Conservation (phyloP, 2,888 invertebrate genomes). For the Drosophila pseudotalamancana region DNA sequence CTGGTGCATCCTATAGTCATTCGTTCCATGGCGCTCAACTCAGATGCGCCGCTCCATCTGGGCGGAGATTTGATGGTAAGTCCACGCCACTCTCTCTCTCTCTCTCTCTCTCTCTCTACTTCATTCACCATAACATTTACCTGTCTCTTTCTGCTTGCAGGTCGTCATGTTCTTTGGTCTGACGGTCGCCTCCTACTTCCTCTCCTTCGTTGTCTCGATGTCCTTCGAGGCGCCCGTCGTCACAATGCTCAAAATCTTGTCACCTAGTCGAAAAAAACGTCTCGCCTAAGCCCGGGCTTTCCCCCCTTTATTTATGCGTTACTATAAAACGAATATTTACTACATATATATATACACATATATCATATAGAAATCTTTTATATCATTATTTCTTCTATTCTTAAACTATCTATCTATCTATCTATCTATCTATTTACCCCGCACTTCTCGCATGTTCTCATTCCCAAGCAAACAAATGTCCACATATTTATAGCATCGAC, state of each 20-base stretch:
- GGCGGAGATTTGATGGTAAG: conserved; percentile 91
- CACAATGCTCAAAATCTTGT: conserved; percentile 90
- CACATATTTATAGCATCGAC: conserved; percentile 67
- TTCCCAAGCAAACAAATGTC: conserved; percentile 34
- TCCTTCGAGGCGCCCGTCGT: conserved; percentile 94
- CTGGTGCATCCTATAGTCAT: conserved; percentile 93
- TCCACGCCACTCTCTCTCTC: neutral
- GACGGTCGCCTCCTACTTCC: conserved; percentile 90
- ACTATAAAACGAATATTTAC: conserved; percentile 21
- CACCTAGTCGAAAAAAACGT: conserved; percentile 86
- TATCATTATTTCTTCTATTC: too few species aligned
- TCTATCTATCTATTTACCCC: neutral
- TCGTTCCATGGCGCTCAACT: conserved; percentile 91
- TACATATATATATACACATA: conserved; percentile 40
- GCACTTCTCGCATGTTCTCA: conserved; percentile 34
- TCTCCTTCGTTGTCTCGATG: conserved; percentile 91
- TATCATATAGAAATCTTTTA: conserved; percentile 23
- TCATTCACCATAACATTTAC: neutral
- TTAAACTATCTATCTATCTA: neutral
- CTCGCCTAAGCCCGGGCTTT: conserved; percentile 67
- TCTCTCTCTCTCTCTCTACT: neutral
- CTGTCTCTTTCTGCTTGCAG: conserved; percentile 83
- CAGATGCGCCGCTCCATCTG: conserved; percentile 92
- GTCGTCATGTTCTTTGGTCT: conserved; percentile 92
- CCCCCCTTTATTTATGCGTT: conserved; percentile 62